Conservation (phyloP, 53 echinoderm and acorn worm species). For the Echinometra lucunter region DNA sequence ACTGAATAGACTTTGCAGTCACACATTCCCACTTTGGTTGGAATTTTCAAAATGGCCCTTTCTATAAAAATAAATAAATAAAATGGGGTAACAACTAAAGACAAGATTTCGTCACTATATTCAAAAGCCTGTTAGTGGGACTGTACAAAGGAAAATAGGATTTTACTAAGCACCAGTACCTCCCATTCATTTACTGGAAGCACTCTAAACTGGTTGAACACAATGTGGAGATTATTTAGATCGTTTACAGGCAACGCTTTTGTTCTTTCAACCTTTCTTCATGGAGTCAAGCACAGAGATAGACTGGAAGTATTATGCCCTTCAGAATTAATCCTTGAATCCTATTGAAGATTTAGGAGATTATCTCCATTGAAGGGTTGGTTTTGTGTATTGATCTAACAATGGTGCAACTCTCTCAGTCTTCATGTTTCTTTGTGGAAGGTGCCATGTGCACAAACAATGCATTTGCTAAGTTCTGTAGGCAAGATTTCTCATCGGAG, state of each 20-base stretch:
- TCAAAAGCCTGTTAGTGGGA: background rate
- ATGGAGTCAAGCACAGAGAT: conserved; percentile 7
- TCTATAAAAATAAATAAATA: too few relatives aligned
- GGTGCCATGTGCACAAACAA: conserved; percentile 50
- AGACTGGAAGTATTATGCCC: background rate
- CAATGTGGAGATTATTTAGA: background rate
- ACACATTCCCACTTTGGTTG: background rate
- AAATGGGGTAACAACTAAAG: background rate
- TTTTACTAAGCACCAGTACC: background rate
- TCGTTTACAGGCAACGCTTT: background rate
- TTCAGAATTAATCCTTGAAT: background rate
- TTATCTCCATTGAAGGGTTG: conserved; percentile 24
- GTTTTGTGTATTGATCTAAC: conserved; percentile 2
- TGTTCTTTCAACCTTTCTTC: background rate
- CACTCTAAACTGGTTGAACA: background rate
- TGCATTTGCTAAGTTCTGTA: background rate
- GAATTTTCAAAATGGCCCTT: background rate
- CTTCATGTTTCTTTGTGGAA: conserved; percentile 26
- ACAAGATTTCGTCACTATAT: background rate
- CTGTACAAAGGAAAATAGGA: background rate
- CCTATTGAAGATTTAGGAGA: conserved; percentile 8
- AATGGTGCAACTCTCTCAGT: background rate
- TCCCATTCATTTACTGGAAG: background rate
- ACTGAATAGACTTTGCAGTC: background rate
- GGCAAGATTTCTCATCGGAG: conserved; percentile 30